Evolutionary conservation across 2,113 vertebrate genomes (phyloP), one percentile per base, ranked within the genome.

Genomic region (Mirza zaza): DNA sequence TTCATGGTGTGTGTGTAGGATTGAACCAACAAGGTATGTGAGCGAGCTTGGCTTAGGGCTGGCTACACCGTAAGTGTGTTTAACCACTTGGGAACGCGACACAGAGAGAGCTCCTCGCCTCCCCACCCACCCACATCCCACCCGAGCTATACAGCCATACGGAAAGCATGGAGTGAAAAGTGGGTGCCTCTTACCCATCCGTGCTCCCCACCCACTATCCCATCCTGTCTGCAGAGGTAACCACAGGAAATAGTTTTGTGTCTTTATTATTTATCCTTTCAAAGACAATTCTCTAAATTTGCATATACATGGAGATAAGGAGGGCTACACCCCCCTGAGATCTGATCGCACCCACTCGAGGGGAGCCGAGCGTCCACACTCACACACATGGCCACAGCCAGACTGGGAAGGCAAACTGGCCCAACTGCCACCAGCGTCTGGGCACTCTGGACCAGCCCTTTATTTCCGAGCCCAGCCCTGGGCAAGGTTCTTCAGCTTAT

Each of bases 381-480:
- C 87, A 42, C 12, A 32, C 8, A 42, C 21, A 15, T 67, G 63
- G 14, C 45, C 4, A 59, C 9, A 29, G 45, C 20, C 32, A n/a
- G 7, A 55, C 36, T 10, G 55, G 50, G 32, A 39, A 88, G 39
- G 50, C 23, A 61, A 63, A 48, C 29, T 18, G 32, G 9, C 32
- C 42, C 50, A n/a, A 42, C 10, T 15, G 34, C 34, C 0, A 0
- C 2, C 70, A n/a, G 65, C 2, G 5, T 52, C 48, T 1, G 25
- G 71, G 32, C 29, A 50, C 39, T 75, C 57, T 18, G 65, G 42
- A 39, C 39, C 5, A 4, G 13, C 34, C 45, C 32, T 90, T 76
- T 2, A 0, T 65, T 21, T 73, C 61, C 13, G 27, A 57, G 36
- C 25, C 42, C 17, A 81, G 12, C 7, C 50, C 23, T 18, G 12